Percentiles rank a stretch among this genome's conserved stretches.
phyloP scores from a whole-genome alignment of 1,140 invertebrate genomes.

The Vanessa tameamea region DNA sequence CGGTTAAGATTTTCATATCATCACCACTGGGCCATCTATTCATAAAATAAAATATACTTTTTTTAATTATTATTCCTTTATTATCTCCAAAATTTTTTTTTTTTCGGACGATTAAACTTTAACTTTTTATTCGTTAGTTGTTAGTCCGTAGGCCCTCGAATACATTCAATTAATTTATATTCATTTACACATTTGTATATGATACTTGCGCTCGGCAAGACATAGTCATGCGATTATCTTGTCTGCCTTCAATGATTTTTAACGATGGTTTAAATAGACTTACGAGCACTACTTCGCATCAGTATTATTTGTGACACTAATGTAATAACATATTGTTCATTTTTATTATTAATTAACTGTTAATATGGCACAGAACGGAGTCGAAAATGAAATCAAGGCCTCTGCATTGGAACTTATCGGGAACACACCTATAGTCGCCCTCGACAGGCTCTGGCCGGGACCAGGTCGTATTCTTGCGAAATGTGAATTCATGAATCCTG shows the following conservation, averaged over 20 bases:
- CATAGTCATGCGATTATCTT: no score
- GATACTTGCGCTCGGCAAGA: no score
- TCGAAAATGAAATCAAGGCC: slow-evolving; percentile 59
- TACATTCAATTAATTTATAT: no score
- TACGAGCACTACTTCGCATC: slow-evolving; percentile 2
- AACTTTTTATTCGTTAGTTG: no score
- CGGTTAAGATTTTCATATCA: no score
- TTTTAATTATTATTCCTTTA: no score
- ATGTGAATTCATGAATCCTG: slow-evolving; percentile 76
- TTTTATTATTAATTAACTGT: not conserved
- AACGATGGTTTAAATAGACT: slow-evolving; percentile 20
- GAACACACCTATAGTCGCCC: slow-evolving; percentile 67
- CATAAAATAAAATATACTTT: no score
- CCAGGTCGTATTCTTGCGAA: slow-evolving; percentile 68
- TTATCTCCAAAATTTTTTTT: no score
- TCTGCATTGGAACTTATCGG: slow-evolving; percentile 72
- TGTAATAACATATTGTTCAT: slow-evolving; percentile 12
- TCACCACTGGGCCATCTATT: no score
- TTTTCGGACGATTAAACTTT: no score
- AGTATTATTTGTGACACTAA: slow-evolving; percentile 27
- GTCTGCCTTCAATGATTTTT: not conserved
- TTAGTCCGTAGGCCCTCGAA: no score
- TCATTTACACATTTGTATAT: no score
- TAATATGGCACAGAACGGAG: slow-evolving; percentile 41
- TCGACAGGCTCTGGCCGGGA: slow-evolving; percentile 64